Evolutionary conservation across 2,888 invertebrate species (phyloP).

Genomic region (Cantharis rustica): DNA sequence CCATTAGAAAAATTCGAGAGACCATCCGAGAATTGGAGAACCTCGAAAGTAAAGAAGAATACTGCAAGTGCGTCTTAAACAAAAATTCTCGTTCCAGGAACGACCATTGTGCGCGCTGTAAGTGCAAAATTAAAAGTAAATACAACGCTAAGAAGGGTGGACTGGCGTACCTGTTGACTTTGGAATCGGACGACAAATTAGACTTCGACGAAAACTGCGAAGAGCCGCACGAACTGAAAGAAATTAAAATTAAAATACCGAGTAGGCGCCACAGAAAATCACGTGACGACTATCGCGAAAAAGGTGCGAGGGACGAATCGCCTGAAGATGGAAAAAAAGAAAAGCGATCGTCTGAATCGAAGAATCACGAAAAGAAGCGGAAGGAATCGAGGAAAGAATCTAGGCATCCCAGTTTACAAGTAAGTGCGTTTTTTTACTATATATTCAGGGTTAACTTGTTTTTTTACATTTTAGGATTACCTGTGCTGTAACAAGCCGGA

Average conservation of each 20-base stretch:
- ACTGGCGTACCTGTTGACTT: conserved; percentile 32
- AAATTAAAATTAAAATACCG: conserved; percentile 44
- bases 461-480: conserved; percentile 66
- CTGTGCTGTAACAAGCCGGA: conserved; percentile 72
- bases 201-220: conserved; percentile 20
- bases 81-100: neutral
- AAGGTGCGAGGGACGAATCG: conserved; percentile 19
- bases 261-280: conserved; percentile 10
- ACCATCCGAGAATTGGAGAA: conserved; percentile 55
- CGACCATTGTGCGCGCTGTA: conserved; percentile 21
- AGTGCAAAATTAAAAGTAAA: conserved; percentile 11
- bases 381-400: conserved; percentile 10
- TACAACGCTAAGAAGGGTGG: conserved; percentile 23
- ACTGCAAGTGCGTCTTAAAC: conserved; percentile 38
- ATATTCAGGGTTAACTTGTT: neutral
- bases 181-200: conserved; percentile 23
- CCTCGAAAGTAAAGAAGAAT: conserved; percentile 34
- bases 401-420: conserved; percentile 36
- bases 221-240: conserved; percentile 35
- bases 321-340: neutral
- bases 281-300: conserved; percentile 31
- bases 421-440: conserved; percentile 31
- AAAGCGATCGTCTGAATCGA: neutral
- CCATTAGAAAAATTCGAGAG: conserved; percentile 26
- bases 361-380: conserved; percentile 5